These are phyloP conservation scores for Leptothorax acervorum DNA, from an alignment of 2,888 invertebrate genomes.

Conservation along the genomic window DNA sequence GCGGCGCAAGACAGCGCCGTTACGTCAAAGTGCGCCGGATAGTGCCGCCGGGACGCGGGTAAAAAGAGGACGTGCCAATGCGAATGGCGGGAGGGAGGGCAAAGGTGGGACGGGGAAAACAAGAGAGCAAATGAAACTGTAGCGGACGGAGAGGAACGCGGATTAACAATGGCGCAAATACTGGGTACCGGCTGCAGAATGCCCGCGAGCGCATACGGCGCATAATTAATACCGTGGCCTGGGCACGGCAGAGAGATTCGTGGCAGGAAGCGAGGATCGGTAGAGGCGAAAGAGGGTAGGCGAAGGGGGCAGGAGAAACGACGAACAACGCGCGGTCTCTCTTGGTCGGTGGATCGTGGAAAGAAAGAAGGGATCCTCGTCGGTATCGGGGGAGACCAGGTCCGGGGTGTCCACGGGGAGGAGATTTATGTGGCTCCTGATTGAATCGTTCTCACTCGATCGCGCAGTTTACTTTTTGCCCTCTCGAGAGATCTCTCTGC, in stretches of 20 bases:
- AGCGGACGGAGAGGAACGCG: conserved; percentile 83
- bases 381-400: conserved; percentile 69
- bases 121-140: conserved; percentile 79
- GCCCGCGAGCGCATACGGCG: conserved; percentile 83
- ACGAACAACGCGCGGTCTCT: conserved; percentile 58
- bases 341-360: conserved; percentile 70
- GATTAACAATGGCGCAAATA: conserved; percentile 85
- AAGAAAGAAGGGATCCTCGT: conserved; percentile 71
- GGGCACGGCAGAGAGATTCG: conserved; percentile 48
- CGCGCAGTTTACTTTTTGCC: conserved; percentile 85
- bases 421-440: conserved; percentile 86
- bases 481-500: conserved; percentile 70
- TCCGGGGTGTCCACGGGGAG: conserved; percentile 84
- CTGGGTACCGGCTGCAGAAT: conserved; percentile 84
- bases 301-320: conserved; percentile 10
- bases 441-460: conserved; percentile 86
- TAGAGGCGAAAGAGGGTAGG: not conserved
- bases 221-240: conserved; percentile 84
- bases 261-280: conserved; percentile 27
- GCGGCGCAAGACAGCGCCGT: conserved; percentile 3
- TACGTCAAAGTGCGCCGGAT: conserved; percentile 36
- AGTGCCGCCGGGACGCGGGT: conserved; percentile 1
- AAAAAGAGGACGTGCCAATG: conserved; percentile 33
- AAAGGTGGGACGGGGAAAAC: conserved; percentile 45
- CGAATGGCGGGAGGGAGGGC: conserved; percentile 17